phyloP scores from a whole-genome alignment of 2,888 invertebrate genomes.

The Pollenia griseotomentosa region DNA sequence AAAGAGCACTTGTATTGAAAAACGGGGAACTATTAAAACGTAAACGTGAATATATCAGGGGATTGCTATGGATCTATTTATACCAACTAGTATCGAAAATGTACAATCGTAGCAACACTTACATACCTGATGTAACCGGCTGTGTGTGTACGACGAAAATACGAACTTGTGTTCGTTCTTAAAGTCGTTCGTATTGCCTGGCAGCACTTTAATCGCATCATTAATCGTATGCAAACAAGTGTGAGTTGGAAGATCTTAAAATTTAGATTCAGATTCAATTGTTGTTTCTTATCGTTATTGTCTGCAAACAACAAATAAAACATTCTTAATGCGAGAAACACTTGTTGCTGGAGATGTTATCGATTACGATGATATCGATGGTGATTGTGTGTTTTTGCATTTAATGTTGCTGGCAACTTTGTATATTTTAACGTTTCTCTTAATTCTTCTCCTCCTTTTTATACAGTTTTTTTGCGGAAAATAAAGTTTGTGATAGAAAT shows the following conservation, averaged over 20 bases:
- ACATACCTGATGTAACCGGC: no score
- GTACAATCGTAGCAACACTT: no score
- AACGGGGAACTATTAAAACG: no score
- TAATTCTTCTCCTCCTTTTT: slow-evolving; percentile 23
- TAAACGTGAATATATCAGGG: no score
- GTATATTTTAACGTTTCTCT: slow-evolving; percentile 4
- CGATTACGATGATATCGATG: slow-evolving; percentile 22
- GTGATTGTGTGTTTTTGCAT: slow-evolving; percentile 3
- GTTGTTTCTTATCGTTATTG: slow-evolving; percentile 40
- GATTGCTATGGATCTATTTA: no score
- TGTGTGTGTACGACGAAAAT: slow-evolving; percentile 40
- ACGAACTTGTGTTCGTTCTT: slow-evolving; percentile 43
- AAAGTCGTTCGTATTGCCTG: slow-evolving; percentile 39
- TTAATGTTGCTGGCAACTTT: slow-evolving; percentile 21
- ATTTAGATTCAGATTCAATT: slow-evolving; percentile 26
- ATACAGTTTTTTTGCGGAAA: not conserved
- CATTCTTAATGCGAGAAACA: slow-evolving; percentile 45
- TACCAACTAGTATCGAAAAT: no score
- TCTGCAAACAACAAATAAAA: slow-evolving; percentile 28
- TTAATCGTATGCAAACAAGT: slow-evolving; percentile 38
- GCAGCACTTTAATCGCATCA: slow-evolving; percentile 55
- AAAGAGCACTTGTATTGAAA: no score
- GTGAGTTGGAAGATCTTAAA: slow-evolving; percentile 27
- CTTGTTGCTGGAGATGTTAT: slow-evolving; percentile 42
- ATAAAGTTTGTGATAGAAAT: not conserved